Evolutionary conservation across 2,888 invertebrate genomes (phyloP), one percentile per base, ranked within the genome.

Genomic region (Yponomeuta cagnagella): DNA sequence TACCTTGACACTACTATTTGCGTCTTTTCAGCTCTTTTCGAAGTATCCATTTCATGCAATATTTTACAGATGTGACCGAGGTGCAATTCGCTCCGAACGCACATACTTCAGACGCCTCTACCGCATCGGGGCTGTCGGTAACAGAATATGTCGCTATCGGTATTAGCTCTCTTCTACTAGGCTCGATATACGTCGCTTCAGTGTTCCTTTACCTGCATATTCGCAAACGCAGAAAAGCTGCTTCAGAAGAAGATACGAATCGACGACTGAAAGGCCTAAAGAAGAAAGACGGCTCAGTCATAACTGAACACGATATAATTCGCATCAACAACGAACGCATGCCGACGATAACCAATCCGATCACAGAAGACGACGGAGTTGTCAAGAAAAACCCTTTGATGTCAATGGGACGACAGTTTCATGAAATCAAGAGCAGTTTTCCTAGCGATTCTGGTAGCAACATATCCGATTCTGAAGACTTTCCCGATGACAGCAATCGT

Each of bases 91-190:
- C 95, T 72, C 92, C 94, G 10, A 95, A 95, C 79, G 92, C 94
- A 10, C 94, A 94, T 71, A 93, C 94, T 31, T 93, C 93, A 0
- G 88, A 93, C 73, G 83, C 91, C n/a, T 83, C 90, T 68, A 87
- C 87, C 10, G 89, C 93, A 48, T 92, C 93, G 68, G 95, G 96
- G 68, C 93, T 97, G 72, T 94, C 95, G 37, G 93, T 95, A 15
- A 93, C 95, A 10, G 97, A 97, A 87, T 97, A 97, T 79, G 94
- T 97, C 31, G 96, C 96, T 0, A 97, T 97, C 72, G 97, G 96
- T 48, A 93, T 97, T 68, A 96, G 96, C 77, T 96, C 97, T 30
- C 92, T 97, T 30, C 91, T 97, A n/a, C 90, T 97, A n/a, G 97
- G 97, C 0, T 92, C 97, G 52, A 96, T 97, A 77, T 97, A 97